Evolutionary conservation across 2,888 invertebrate genomes (phyloP).

Genomic region (Ormyrus labotus): DNA sequence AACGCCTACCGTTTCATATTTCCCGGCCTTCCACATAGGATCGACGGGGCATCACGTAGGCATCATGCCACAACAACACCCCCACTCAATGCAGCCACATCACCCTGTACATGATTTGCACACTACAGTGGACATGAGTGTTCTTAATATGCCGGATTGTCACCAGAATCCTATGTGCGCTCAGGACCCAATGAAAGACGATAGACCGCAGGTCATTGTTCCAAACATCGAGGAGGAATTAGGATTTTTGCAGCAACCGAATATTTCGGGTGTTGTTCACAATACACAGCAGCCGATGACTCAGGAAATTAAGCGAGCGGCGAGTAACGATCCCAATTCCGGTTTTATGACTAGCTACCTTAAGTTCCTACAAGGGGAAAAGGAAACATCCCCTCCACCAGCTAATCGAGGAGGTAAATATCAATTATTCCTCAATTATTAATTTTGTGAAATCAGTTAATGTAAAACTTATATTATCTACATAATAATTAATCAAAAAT

Average conservation of each 20-base stretch:
- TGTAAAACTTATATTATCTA: too few species aligned
- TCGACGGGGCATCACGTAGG: conserved; percentile 57
- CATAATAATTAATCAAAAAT: too few species aligned
- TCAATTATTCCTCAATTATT: too few species aligned
- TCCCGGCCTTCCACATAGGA: conserved; percentile 84
- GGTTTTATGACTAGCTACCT: conserved; percentile 93
- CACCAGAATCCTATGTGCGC: conserved; percentile 48
- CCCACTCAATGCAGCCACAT: conserved; percentile 73
- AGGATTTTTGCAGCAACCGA: conserved; percentile 81
- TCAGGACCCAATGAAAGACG: conserved; percentile 76
- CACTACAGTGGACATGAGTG: conserved; percentile 82
- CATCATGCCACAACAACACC: conserved; percentile 19
- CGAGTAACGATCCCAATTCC: conserved; percentile 78
- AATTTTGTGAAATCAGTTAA: too few species aligned
- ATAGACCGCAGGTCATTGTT: conserved; percentile 86
- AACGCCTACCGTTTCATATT: conserved; percentile 83
- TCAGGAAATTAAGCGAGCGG: conserved; percentile 31
- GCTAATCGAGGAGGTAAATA: conserved; percentile 78
- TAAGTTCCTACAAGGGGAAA: conserved; percentile 89
- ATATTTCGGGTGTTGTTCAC: conserved; percentile 39
- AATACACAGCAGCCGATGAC: conserved; percentile 62
- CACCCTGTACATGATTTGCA: conserved; percentile 82
- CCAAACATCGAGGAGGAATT: conserved; percentile 93
- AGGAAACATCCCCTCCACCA: conserved; percentile 88
- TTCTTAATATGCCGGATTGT: conserved; percentile 64